Conservation (phyloP, 2,797 vertebrate genomes). For the Alfaro cultratus region DNA sequence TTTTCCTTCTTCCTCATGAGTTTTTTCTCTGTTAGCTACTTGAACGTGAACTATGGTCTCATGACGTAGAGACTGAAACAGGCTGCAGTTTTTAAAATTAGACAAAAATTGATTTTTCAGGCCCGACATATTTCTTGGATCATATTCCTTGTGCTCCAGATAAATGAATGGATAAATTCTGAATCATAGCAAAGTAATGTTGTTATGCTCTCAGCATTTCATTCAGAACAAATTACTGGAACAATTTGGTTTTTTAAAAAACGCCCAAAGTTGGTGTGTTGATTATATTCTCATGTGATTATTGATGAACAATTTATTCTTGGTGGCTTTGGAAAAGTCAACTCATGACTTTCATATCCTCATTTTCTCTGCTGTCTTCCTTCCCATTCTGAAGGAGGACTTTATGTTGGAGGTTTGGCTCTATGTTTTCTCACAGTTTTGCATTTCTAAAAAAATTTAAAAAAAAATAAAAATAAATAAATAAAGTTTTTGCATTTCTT, state of each 20-base stretch:
- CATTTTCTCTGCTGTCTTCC: background rate
- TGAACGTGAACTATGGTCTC: background rate
- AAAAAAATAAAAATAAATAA: too few species aligned
- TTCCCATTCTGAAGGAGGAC: background rate
- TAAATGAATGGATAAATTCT: background rate
- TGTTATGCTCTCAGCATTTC: background rate
- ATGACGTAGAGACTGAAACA: background rate
- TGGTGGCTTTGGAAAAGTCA: background rate
- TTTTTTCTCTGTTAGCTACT: background rate
- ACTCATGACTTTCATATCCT: constrained; percentile 13
- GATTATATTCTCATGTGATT: background rate
- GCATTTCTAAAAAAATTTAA: background rate
- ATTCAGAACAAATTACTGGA: background rate
- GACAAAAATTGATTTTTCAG: background rate
- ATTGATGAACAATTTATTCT: background rate
- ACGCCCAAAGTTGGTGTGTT: background rate
- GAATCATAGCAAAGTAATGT: background rate
- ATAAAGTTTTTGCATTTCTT: background rate
- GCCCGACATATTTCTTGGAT: background rate
- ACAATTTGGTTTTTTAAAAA: background rate
- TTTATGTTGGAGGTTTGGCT: background rate
- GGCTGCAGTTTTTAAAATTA: background rate
- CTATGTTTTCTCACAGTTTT: background rate
- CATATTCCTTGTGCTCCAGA: background rate
- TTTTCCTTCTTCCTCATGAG: background rate